Conservation (phyloP, 2,113 vertebrate species). For the Brienomyrus brachyistius region DNA sequence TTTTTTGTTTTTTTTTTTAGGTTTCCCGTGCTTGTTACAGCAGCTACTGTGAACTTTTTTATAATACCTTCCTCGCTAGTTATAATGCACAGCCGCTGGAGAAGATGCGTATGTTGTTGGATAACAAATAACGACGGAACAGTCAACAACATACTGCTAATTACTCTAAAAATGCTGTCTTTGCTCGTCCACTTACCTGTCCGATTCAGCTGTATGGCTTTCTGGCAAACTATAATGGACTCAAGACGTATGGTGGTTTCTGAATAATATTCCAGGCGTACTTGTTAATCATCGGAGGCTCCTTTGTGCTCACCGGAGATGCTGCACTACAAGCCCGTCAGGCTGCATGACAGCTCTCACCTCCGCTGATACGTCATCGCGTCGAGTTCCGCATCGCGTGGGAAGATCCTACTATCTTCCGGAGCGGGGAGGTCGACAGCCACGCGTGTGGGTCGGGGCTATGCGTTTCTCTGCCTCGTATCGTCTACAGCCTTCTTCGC, state of each 20-base stretch:
- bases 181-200: not conserved
- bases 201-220: not conserved
- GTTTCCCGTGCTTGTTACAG: not conserved
- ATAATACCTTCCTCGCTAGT: not conserved
- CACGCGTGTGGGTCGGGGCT: not conserved
- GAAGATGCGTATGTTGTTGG: not conserved
- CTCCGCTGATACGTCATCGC: constrained; percentile 28
- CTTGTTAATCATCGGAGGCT: not conserved
- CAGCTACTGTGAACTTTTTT: not conserved
- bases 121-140: not conserved
- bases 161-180: not conserved
- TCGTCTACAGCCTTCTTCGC: not conserved
- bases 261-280: not conserved
- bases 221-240: not conserved
- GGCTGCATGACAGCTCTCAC: not conserved
- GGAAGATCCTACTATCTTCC: constrained; percentile 29
- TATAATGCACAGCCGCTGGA: not conserved
- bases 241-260: not conserved
- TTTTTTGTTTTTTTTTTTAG: not conserved
- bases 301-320: not conserved
- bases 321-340: not conserved
- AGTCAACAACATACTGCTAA: not conserved
- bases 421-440: not conserved
- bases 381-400: constrained; percentile 53
- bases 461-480: not conserved